Base-by-base conservation (phyloP, 1,140 invertebrate species). In the Drosophila ambigua region DNA sequence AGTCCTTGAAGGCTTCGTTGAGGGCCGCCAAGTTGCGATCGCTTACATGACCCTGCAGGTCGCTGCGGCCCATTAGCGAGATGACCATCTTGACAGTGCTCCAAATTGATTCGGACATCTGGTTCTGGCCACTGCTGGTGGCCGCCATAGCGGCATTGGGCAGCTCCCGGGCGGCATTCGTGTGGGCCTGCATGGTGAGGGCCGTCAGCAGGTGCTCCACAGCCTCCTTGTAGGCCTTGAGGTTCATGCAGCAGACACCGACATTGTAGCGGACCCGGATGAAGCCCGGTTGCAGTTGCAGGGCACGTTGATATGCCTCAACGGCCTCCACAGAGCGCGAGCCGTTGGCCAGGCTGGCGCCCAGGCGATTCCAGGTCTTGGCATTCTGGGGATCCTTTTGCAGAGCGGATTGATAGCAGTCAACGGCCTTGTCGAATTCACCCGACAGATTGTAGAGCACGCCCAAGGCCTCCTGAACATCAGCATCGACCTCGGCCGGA, bases 191-290 rank as follows among this genome's bases (percentile, higher is more conserved):
- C 92, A 98, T 96, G 93, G 98, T 98, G 7, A 99, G 93, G 0
- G 98, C 98, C 13, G 95, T 95, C 23, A 99, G 90, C 76, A 99
- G 96, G 93, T 99, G 98, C 92, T 99, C 98, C 39, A 96, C 97
- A 8, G 98, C 98, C 94, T 99, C 97, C 85, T 95, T 97, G 87
- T 99, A 96, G 24, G 97, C 97, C 79, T 96, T 95, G n/a, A 99
- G 94, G 93, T 99, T 99, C 90, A 99, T 97, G 91, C 98, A 99
- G 58, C 97, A 97, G 51, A 99, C 99, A 7, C 98, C 99, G 55
- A 99, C 95, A 93, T 99, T 99, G 89, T 99, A 99, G 74, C 99
- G 94, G 16, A 98, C 98, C 54, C 99, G 94, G 69, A 99, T 98
- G 92, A 98, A 99, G 13, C 98, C 98, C 4, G 99, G 99, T 54